These are phyloP conservation scores for Elaeidobius kamerunicus DNA, from an alignment of 2,888 invertebrate genomes.

Conservation along the genomic window DNA sequence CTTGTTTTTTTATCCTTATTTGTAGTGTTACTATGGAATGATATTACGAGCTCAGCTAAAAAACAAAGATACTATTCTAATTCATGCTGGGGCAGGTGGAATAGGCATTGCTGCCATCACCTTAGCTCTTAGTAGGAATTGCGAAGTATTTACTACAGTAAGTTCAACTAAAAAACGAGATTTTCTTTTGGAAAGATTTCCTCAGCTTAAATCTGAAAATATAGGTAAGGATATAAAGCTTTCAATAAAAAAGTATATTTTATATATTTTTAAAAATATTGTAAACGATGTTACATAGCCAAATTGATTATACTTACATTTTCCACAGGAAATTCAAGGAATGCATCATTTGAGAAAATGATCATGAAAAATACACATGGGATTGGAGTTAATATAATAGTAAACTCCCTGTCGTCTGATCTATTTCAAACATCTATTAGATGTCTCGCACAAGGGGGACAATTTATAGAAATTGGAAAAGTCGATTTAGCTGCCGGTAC, in stretches of 20 bases:
- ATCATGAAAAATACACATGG: slow-evolving; percentile 78
- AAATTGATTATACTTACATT: neutral
- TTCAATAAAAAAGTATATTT: neutral
- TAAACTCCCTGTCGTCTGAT: slow-evolving; percentile 89
- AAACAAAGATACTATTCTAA: slow-evolving; percentile 35
- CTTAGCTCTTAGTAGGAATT: slow-evolving; percentile 80
- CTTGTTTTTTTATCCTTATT: neutral
- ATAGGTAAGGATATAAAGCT: slow-evolving; percentile 54
- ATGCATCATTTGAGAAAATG: slow-evolving; percentile 83
- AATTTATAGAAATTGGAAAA: slow-evolving; percentile 84
- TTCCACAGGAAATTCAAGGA: slow-evolving; percentile 72
- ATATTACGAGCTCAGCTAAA: slow-evolving; percentile 32
- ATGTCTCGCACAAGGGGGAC: slow-evolving; percentile 58
- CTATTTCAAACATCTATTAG: slow-evolving; percentile 71
- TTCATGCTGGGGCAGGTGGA: slow-evolving; percentile 61
- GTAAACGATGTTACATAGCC: too few species aligned
- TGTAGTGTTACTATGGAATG: slow-evolving; percentile 37
- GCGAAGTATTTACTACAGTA: slow-evolving; percentile 85
- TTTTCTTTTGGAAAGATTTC: slow-evolving; percentile 80
- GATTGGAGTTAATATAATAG: slow-evolving; percentile 83
- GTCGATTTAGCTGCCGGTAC: slow-evolving; percentile 70
- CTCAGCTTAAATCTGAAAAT: slow-evolving; percentile 67
- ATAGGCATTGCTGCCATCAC: slow-evolving; percentile 93
- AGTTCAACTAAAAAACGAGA: slow-evolving; percentile 80
- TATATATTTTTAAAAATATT: neutral